phyloP scores from a whole-genome alignment of 2,797 vertebrate species.

The Sebastes vulpes region DNA sequence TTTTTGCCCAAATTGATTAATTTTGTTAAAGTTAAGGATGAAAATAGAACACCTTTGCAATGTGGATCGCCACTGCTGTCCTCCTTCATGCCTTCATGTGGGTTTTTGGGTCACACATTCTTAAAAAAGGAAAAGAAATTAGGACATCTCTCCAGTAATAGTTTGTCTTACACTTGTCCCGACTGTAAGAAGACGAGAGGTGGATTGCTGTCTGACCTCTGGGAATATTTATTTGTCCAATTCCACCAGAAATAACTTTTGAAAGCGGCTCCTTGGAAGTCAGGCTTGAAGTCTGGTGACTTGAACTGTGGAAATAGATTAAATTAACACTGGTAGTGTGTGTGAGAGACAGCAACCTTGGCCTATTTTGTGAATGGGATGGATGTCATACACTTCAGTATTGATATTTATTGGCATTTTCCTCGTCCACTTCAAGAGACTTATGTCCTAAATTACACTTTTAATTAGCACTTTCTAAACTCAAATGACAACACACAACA shows the following conservation, averaged over 20 bases:
- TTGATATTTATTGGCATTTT: not conserved
- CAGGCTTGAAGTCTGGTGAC: slow-evolving; percentile 2
- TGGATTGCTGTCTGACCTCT: not conserved
- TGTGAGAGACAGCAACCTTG: not conserved
- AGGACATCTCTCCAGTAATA: slow-evolving; percentile 42
- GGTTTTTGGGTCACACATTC: slow-evolving; percentile 49
- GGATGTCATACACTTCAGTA: not conserved
- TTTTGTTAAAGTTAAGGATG: not conserved
- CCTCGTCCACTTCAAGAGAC: not conserved
- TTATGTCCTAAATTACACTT: not conserved
- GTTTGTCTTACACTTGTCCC: slow-evolving; percentile 3
- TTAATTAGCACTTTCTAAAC: not conserved
- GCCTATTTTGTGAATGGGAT: not conserved
- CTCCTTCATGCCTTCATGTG: slow-evolving; percentile 19
- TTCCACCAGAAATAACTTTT: slow-evolving; percentile 27
- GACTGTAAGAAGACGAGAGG: not conserved
- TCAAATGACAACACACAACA: slow-evolving; percentile 18
- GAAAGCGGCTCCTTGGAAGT: not conserved
- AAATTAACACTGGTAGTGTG: not conserved
- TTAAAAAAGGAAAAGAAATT: slow-evolving; percentile 46
- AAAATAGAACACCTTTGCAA: slow-evolving; percentile 32
- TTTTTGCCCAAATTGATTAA: not conserved
- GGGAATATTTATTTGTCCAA: slow-evolving; percentile 18
- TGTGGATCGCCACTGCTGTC: slow-evolving; percentile 7
- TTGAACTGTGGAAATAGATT: slow-evolving; percentile 16